Evolutionary conservation across 2,888 invertebrate species (phyloP), one percentile per base, ranked within the genome.

Genomic region (Sarcophaga subvicina): DNA sequence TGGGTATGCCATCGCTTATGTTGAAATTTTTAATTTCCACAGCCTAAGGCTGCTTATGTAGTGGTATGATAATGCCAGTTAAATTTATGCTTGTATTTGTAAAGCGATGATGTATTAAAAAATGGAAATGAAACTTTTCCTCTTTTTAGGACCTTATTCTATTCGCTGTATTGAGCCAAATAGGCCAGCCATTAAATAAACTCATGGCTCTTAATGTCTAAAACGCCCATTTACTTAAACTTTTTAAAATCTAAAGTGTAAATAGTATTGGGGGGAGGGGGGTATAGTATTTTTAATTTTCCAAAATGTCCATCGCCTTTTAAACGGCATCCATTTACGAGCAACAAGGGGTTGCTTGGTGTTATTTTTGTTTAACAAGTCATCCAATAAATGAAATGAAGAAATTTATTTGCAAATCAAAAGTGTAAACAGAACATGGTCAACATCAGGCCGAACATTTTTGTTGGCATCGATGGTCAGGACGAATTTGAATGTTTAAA

Each of bases 391-490:
- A 87, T 79, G 81, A 82, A 87, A 87, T 84, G 84, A 79, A 84
- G 87, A 84, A 87, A 87, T 81, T 87, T 84, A 63, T 87, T 87
- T 87, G 87, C 78, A 84, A 87, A 87, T 84, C 87, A 81, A 84
- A 87, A 87, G 62, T 79, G 79, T 69, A 84, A 87, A 87, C 87
- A 87, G 78, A 64, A 8, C 66, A 20, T 82, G 85, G 85, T 79
- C 85, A 85, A 82, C 79, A 82, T 78, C 77, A 64, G 59, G 12
- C 49, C 59, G 27, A 45, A 49, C 14, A 47, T 3, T 63, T n/a
- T 72, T 72, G 22, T 25, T 47, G 59, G 14, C 75, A 11, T 64
- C 17, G 62, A 71, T 76, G 82, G 70, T 76, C 70, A 75, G 66
- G 22, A 75, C 66, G 25, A 67, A 37, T 79, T 45, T 54, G 27